Evolutionary conservation across 2,888 invertebrate species (phyloP), one percentile per base, ranked within the genome.

Genomic region (Scaptomyza parva): DNA sequence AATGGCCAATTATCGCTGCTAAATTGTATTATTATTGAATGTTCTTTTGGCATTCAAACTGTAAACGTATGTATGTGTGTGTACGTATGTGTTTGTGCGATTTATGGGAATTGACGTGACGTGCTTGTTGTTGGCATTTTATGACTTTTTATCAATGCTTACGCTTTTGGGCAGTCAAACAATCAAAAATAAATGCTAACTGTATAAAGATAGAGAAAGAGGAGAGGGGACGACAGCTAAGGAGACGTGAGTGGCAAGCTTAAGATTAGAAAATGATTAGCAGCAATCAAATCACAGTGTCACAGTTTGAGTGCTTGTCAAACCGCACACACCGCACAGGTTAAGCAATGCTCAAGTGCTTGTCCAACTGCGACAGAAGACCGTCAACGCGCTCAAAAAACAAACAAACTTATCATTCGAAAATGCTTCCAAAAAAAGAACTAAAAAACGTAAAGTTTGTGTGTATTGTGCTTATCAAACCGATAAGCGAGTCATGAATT

Each of bases 1-100:
- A 61, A 70, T 83, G 65, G 79, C 86, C 84, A 84, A 84, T 88
- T 84, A 84, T 85, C 58, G 86, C 73, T 70, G 76, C 79, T 82
- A 76, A 84, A 87, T 81, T 76, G 86, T 69, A 88, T 88, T 86
- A 88, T 72, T 88, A 87, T 82, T 79, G 80, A 79, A 62, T 77
- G 54, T 66, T 66, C 58, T 72, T 70, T 76, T 57, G 73, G 50
- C 57, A 62, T 45, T 54, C 48, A 48, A 57, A 28, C 50, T 9
- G 33, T 70, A 48, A 48, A n/a, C 55, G 3, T 50, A 11, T 47
- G 20, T 43, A 24, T 57, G 45, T 47, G 20, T 43, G 28, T 57
- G 45, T 43, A 24, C 8, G n/a, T 47, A 17, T 43, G 39, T 57
- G 39, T 66, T 40, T 50, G 14, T 60, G 28, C n/a, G 26, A 37